Evolutionary conservation across 2,888 invertebrate genomes (phyloP).

Genomic region (Drosophila anomalipes): DNA sequence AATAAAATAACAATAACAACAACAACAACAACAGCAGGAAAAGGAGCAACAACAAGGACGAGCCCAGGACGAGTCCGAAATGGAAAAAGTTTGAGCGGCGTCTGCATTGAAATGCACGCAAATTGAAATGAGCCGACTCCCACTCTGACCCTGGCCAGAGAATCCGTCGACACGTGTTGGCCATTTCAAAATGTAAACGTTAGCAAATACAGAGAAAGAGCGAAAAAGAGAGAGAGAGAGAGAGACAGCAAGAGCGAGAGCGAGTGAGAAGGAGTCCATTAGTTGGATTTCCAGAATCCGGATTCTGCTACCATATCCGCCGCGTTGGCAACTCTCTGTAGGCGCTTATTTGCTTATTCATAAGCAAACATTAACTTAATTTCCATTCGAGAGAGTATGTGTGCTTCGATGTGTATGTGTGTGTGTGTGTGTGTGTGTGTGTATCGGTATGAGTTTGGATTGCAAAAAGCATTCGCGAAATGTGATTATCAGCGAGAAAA

Average conservation of each 20-base stretch:
- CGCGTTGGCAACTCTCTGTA: conserved; percentile 54
- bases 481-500: conserved; percentile 72
- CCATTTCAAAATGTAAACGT: conserved; percentile 80
- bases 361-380: conserved; percentile 85
- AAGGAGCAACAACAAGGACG: conserved; percentile 16
- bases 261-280: conserved; percentile 55
- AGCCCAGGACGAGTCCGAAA: conserved; percentile 49
- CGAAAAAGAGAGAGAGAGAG: not conserved
- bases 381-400: conserved; percentile 61
- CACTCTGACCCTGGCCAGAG: conserved; percentile 16
- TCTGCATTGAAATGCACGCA: conserved; percentile 78
- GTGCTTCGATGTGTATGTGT: conserved; percentile 2
- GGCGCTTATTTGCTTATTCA: conserved; percentile 84
- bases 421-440: conserved; percentile 10
- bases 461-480: conserved; percentile 74
- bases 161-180: conserved; percentile 74
- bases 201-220: conserved; percentile 23
- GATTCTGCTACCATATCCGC: conserved; percentile 36
- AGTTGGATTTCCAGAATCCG: conserved; percentile 45
- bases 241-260: not conserved
- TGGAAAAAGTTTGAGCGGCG: conserved; percentile 71
- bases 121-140: conserved; percentile 68
- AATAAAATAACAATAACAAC: conserved; percentile 47
- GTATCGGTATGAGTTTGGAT: conserved; percentile 33
- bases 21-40: conserved; percentile 1